phyloP scores from a whole-genome alignment of 2,797 vertebrate species.

The Sebastes matsubarae region DNA sequence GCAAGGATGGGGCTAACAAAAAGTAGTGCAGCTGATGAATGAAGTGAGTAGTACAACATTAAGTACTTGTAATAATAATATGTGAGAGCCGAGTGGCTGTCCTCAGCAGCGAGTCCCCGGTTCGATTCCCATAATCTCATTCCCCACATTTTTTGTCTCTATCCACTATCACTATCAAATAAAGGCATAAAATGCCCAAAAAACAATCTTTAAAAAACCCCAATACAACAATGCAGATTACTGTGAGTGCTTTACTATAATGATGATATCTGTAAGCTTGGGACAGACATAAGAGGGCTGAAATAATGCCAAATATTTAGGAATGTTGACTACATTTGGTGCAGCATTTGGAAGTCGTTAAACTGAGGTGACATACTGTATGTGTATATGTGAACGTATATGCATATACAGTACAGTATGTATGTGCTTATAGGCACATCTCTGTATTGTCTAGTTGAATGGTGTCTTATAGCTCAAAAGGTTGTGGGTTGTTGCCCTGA shows the following conservation, averaged over 20 bases:
- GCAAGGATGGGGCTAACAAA: not conserved
- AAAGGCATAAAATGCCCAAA: not conserved
- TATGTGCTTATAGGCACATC: not conserved
- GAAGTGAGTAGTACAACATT: not conserved
- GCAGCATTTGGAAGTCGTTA: not conserved
- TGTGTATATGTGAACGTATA: not conserved
- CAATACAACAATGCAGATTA: not conserved
- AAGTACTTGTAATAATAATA: not conserved
- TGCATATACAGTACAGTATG: not conserved
- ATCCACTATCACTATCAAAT: not conserved
- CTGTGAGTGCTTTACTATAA: not conserved
- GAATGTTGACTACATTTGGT: not conserved
- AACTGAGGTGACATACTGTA: not conserved
- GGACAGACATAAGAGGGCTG: not conserved
- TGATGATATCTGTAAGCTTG: not conserved
- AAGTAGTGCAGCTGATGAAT: not conserved
- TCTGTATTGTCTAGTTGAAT: not conserved
- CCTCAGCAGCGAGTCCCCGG: not conserved
- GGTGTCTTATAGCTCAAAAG: not conserved
- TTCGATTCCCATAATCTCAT: not conserved
- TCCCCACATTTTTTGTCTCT: fast-evolving
- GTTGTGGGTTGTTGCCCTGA: too few relatives aligned
- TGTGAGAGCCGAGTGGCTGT: not conserved
- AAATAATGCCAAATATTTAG: not conserved
- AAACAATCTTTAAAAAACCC: not conserved